phyloP scores from a whole-genome alignment of 2,113 vertebrate genomes.

The Callipepla squamata region DNA sequence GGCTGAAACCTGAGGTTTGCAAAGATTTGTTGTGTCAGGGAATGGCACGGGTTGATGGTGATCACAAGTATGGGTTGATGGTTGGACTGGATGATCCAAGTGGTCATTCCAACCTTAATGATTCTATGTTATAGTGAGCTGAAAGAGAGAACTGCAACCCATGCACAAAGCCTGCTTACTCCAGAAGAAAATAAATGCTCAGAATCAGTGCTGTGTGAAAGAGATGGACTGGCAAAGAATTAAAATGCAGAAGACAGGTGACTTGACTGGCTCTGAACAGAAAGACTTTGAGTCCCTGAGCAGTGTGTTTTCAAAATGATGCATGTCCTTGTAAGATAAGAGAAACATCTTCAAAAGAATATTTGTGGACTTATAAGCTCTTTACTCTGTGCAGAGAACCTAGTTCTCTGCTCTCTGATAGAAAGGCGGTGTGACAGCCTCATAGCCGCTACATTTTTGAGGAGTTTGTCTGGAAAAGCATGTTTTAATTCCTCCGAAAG shows the following conservation, averaged over 20 bases:
- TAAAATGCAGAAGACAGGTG: not conserved
- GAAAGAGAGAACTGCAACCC: not conserved
- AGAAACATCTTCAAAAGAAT: conserved; percentile 48
- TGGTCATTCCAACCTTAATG: too few relatives aligned
- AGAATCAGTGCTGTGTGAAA: not conserved
- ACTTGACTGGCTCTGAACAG: not conserved
- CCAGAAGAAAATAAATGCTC: not conserved
- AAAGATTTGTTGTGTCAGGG: not conserved
- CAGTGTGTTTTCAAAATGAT: not conserved
- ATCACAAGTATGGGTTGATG: too few relatives aligned
- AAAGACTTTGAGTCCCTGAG: conserved; percentile 6
- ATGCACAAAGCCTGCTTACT: not conserved
- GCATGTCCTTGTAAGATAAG: conserved; percentile 48
- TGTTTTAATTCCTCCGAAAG: not conserved
- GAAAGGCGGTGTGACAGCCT: not conserved
- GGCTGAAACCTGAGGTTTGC: not conserved
- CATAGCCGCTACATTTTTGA: not conserved
- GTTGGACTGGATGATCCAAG: too few relatives aligned
- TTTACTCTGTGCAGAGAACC: not conserved
- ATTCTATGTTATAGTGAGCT: not conserved
- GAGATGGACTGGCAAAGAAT: not conserved
- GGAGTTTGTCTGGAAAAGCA: not conserved
- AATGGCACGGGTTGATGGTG: not conserved
- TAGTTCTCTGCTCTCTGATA: not conserved
- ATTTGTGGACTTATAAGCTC: not conserved